Evolutionary conservation across 2,888 invertebrate species (phyloP), one percentile per base, ranked within the genome.

Genomic region (Zaprionus lineosus): DNA sequence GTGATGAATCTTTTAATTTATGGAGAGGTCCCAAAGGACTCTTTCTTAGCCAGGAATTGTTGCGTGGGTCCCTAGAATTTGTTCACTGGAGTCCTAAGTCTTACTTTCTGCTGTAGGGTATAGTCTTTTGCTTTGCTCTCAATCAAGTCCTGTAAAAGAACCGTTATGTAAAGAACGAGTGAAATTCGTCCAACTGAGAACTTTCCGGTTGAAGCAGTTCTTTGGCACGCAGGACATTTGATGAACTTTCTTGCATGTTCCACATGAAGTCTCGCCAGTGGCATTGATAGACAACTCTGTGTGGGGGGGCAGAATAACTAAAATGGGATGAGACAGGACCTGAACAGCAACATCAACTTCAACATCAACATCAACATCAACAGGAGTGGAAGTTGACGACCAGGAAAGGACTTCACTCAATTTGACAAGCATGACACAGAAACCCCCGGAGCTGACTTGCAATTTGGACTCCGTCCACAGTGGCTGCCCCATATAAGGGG

Each of bases 371-470:
- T 59, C 44, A 67, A 74, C 67, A 71, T 59, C 59, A 61, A 59
- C 63, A 73, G 44, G 40, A 43, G 11, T 24, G 57, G 52, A 50
- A 39, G 41, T 37, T 62, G 46, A 67, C 39, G 8, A 26, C 11
- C 16, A 21, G 58, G 48, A 50, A 55, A 61, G 52, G 60, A 56
- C 75, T 73, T 82, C 65, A 75, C 70, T 78, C 82, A 75, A 83
- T 78, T 79, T 83, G 83, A 76, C 83, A 79, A 79, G 76, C 79
- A 79, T 83, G 83, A 82, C 78, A 82, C 79, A 74, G 74, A 79
- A 82, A 82, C 56, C 41, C 61, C 62, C 57, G 59, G 47, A 59
- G 50, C 74, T 79, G 74, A 82, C 76, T 79, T 68, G 83, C 76
- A 74, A 48, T 71, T 75, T 70, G 34, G 36, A 29, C 37, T 46